phyloP scores from a whole-genome alignment of 1,140 invertebrate species.

The Drosophila dunni region DNA sequence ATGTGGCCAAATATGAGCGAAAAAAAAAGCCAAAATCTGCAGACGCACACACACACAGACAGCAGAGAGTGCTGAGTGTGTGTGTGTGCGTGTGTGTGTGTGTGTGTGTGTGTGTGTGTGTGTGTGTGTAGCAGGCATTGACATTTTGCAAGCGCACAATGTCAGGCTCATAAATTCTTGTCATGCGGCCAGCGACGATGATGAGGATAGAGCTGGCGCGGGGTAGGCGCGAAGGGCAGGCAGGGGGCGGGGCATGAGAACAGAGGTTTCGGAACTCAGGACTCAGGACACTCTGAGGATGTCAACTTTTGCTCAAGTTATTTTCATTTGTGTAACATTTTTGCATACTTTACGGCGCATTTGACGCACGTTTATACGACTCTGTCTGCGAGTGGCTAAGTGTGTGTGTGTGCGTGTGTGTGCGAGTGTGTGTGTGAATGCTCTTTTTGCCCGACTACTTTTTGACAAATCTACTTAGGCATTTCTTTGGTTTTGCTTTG shows the following conservation, averaged over 20 bases:
- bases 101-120: conserved; percentile 22
- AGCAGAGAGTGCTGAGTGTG: neutral
- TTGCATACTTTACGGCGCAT: conserved; percentile 79
- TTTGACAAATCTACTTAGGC: conserved; percentile 82
- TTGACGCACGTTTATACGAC: conserved; percentile 62
- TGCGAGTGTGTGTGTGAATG: conserved; percentile 30
- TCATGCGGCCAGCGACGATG: conserved; percentile 49
- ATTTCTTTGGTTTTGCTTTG: conserved; percentile 73
- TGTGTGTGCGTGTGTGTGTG: conserved; percentile 9
- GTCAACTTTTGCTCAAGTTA: conserved; percentile 76
- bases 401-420: conserved; percentile 16
- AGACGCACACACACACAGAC: neutral
- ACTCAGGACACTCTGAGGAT: conserved; percentile 22
- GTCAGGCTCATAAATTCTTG: conserved; percentile 75
- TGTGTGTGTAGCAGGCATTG: conserved; percentile 58
- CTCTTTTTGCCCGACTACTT: conserved; percentile 65
- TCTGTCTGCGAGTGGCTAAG: conserved; percentile 12
- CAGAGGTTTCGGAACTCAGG: neutral
- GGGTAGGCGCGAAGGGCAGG: too few species aligned
- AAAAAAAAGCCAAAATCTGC: neutral
- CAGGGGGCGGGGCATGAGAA: neutral
- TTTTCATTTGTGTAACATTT: conserved; percentile 81
- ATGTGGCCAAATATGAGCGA: conserved; percentile 65
- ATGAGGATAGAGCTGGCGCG: neutral
- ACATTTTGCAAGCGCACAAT: conserved; percentile 68